phyloP scores from a whole-genome alignment of 2,888 invertebrate genomes.

The Molorchus minor region DNA sequence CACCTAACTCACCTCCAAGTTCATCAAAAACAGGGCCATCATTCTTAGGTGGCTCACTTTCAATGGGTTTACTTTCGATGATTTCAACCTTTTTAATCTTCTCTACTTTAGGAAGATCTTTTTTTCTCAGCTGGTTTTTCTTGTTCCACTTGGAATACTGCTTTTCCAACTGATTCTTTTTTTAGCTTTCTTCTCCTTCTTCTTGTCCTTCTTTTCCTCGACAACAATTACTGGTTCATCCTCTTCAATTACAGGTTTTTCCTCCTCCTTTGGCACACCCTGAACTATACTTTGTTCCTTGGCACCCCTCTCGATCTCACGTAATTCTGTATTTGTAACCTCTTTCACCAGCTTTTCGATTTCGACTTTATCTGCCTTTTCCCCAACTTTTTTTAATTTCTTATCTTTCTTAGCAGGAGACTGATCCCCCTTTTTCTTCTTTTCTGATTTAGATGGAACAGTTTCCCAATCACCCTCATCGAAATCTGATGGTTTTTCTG shows the following conservation, averaged over 20 bases:
- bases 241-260: conserved; percentile 43
- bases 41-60: conserved; percentile 45
- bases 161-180: no score
- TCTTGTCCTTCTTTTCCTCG: conserved; percentile 58
- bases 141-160: conserved; percentile 25
- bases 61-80: conserved; percentile 35
- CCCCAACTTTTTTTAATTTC: conserved; percentile 53
- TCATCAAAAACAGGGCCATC: conserved; percentile 66
- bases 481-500: conserved; percentile 76
- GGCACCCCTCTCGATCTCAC: conserved; percentile 53
- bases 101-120: conserved; percentile 44
- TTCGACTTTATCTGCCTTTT: conserved; percentile 61
- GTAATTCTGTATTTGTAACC: conserved; percentile 64
- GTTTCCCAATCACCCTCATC: conserved; percentile 82
- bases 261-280: conserved; percentile 46
- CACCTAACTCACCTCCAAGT: conserved; percentile 65
- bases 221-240: conserved; percentile 46
- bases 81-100: conserved; percentile 37
- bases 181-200: conserved; percentile 58
- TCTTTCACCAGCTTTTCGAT: conserved; percentile 65
- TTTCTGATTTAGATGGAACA: conserved; percentile 75
- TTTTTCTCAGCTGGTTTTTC: conserved; percentile 22
- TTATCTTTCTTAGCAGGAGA: conserved; percentile 61
- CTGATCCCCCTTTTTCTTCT: conserved; percentile 71
- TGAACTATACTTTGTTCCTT: conserved; percentile 48